Evolutionary conservation across 2,113 vertebrate species (phyloP).

Genomic region (Oreotrochilus melanogaster): DNA sequence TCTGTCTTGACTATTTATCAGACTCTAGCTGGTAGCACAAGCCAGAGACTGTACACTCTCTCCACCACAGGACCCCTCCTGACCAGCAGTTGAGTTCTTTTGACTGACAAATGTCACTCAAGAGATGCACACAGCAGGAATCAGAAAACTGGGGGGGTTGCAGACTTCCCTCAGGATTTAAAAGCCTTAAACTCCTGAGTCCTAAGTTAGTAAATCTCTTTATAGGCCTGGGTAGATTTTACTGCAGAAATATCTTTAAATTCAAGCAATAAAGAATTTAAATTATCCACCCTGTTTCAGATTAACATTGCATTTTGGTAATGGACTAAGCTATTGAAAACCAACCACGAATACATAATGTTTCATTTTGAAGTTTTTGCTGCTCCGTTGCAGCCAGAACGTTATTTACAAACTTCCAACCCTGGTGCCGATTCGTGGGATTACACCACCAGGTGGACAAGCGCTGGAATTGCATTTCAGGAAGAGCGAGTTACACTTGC

Average conservation of each 20-base stretch:
- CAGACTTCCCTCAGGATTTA: not conserved
- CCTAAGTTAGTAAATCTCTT: not conserved
- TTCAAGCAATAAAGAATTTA: not conserved
- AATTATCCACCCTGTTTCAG: not conserved
- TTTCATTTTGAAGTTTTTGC: not conserved
- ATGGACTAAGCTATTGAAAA: rapidly evolving
- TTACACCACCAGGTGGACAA: constrained; percentile 9
- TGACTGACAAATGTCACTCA: not conserved
- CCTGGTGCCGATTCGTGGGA: rapidly evolving
- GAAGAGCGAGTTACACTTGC: rapidly evolving
- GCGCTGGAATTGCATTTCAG: not conserved
- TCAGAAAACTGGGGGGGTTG: not conserved
- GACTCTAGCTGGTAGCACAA: not conserved
- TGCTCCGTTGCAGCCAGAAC: not conserved
- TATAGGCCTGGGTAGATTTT: not conserved
- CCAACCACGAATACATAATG: not conserved
- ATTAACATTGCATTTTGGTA: rapidly evolving
- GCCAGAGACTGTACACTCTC: rapidly evolving
- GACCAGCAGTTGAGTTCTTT: not conserved
- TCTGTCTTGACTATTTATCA: not conserved
- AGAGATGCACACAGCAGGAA: not conserved
- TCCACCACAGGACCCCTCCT: not conserved
- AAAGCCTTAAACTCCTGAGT: rapidly evolving
- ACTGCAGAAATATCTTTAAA: not conserved
- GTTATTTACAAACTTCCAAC: rapidly evolving